Evolutionary conservation across 1,140 invertebrate species (phyloP).

Genomic region (Bilobella aurantiaca): DNA sequence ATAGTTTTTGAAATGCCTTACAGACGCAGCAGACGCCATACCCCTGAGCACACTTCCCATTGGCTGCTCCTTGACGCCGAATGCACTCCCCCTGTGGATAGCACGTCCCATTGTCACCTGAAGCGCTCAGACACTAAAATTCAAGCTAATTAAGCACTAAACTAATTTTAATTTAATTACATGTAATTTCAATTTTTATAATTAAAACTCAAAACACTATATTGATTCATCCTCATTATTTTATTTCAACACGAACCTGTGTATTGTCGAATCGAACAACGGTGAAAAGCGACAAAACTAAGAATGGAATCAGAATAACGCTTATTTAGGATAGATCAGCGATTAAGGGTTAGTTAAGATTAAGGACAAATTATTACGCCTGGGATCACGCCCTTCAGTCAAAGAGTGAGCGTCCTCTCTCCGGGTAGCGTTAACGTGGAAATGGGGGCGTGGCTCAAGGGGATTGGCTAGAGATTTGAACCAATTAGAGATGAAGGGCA

Average conservation of each 20-base stretch:
- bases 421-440: no score
- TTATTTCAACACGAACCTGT: no score
- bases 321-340: neutral
- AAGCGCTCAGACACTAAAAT: conserved; percentile 53
- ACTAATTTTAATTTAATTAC: no score
- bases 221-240: no score
- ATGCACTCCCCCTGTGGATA: conserved; percentile 56
- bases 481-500: no score
- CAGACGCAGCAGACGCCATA: conserved; percentile 64
- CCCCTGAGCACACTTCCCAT: conserved; percentile 63
- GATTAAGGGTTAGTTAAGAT: no score
- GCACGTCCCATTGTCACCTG: conserved; percentile 67
- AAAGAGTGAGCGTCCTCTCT: neutral
- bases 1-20: conserved; percentile 41
- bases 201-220: no score
- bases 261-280: conserved; percentile 61
- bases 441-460: no score
- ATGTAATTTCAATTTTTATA: no score
- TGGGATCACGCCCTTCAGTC: neutral
- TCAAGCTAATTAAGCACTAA: no score
- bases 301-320: conserved; percentile 16
- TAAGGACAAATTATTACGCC: neutral
- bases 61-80: conserved; percentile 50
- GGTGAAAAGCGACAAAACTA: conserved; percentile 63
- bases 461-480: no score